Evolutionary conservation across 1,140 invertebrate species (phyloP).

Genomic region (Oreohelix idahoensis): DNA sequence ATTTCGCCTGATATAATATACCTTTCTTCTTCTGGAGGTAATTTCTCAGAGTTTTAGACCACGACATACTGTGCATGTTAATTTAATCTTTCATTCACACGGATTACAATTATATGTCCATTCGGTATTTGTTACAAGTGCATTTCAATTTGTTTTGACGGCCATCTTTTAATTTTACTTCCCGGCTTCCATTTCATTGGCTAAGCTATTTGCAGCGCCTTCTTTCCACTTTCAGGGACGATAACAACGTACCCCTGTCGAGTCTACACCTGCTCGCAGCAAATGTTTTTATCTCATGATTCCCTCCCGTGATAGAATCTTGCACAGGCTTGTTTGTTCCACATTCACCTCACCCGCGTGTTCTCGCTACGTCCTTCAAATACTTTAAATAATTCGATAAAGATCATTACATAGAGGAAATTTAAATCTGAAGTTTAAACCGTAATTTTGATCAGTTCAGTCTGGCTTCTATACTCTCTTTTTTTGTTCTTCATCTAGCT

Average conservation of each 20-base stretch:
- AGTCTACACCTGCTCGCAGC: background rate
- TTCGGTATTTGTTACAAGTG: constrained; percentile 49
- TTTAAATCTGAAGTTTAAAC: too few species aligned
- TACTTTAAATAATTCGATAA: too few species aligned
- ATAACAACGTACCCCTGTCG: background rate
- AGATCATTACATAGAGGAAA: too few species aligned
- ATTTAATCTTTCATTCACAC: background rate
- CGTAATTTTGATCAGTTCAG: too few species aligned
- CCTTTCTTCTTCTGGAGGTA: constrained; percentile 12
- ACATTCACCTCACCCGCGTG: too few species aligned
- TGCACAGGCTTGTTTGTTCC: too few species aligned
- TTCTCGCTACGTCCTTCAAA: too few species aligned
- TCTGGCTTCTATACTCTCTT: too few species aligned
- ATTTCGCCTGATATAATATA: background rate
- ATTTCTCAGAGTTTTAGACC: background rate
- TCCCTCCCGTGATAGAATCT: too few species aligned
- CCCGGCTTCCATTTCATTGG: constrained; percentile 58
- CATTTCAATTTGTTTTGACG: constrained; percentile 50
- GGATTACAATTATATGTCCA: constrained; percentile 28
- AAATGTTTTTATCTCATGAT: too few species aligned
- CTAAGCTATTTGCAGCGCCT: background rate
- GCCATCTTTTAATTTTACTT: constrained; percentile 58
- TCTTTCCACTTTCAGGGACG: background rate
- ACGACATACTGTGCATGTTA: constrained; percentile 1
- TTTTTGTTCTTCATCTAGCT: too few species aligned